Evolutionary conservation across 2,113 vertebrate species (phyloP).

Genomic region (Myrmecophaga tridactyla): DNA sequence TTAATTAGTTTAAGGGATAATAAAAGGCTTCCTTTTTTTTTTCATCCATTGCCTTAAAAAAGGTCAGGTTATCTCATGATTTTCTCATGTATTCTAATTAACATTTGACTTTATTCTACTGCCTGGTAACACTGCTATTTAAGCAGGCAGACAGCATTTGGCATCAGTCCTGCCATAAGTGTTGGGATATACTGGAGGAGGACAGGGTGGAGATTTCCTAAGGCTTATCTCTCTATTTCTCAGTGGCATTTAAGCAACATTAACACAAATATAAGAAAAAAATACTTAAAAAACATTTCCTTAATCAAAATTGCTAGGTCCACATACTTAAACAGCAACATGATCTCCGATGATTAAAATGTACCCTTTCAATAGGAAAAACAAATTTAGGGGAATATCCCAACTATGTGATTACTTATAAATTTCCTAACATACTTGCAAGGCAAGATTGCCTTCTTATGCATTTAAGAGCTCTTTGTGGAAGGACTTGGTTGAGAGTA

Average conservation of each 20-base stretch:
- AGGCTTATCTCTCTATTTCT: neutral
- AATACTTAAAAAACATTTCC: constrained; percentile 30
- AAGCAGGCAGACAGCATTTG: neutral
- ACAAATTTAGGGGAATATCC: neutral
- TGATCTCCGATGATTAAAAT: neutral
- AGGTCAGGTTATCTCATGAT: neutral
- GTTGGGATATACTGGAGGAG: neutral
- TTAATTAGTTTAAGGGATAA: constrained; percentile 43
- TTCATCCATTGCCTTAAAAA: neutral
- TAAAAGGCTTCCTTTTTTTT: constrained; percentile 61
- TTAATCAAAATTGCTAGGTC: constrained; percentile 27
- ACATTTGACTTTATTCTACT: neutral
- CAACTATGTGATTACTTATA: neutral
- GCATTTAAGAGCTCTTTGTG: neutral
- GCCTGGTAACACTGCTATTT: neutral
- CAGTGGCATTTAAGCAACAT: constrained; percentile 1
- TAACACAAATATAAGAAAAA: constrained; percentile 50
- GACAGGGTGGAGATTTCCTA: neutral
- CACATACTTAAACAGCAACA: constrained; percentile 35
- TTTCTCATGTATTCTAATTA: neutral
- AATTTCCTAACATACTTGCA: neutral
- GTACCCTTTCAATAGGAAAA: neutral
- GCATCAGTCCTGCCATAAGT: neutral
- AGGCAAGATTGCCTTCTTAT: neutral
- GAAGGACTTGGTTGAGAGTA: neutral